Evolutionary conservation across 2,113 vertebrate genomes (phyloP).

Genomic region (Corythaeola cristata): DNA sequence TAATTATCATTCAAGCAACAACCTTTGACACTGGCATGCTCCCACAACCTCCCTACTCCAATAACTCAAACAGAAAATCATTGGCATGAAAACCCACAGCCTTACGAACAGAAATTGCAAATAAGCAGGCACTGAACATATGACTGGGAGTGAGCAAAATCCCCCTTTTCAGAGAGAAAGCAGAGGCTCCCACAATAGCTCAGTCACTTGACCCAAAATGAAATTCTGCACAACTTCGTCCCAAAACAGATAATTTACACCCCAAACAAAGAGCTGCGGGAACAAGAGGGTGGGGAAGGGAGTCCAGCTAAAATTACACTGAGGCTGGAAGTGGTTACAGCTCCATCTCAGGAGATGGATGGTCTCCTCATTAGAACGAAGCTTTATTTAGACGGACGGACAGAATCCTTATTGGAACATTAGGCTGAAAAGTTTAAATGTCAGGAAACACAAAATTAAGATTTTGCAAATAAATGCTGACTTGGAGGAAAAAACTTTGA

Average conservation of each 20-base stretch:
- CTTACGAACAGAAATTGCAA: conserved; percentile 62
- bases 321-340: not conserved
- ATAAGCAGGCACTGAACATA: conserved; percentile 50
- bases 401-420: conserved; percentile 55
- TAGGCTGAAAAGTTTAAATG: conserved; percentile 54
- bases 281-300: not conserved
- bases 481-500: not conserved
- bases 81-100: conserved; percentile 59
- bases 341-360: conserved; percentile 52
- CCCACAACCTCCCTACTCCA: conserved; percentile 62
- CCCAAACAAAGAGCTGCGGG: conserved; percentile 37
- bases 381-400: conserved; percentile 51
- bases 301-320: conserved; percentile 39
- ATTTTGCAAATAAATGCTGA: conserved; percentile 54
- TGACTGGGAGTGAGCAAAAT: conserved; percentile 25
- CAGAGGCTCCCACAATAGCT: conserved; percentile 38
- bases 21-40: conserved; percentile 71
- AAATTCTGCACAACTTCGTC: conserved; percentile 17
- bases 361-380: conserved; percentile 44
- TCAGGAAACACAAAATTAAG: conserved; percentile 54
- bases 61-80: conserved; percentile 68
- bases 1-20: conserved; percentile 70
- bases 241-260: conserved; percentile 46
- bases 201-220: conserved; percentile 22
- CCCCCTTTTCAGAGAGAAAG: conserved; percentile 51